Conservation (phyloP, 2,797 vertebrate genomes). For the Parambassis ranga region DNA sequence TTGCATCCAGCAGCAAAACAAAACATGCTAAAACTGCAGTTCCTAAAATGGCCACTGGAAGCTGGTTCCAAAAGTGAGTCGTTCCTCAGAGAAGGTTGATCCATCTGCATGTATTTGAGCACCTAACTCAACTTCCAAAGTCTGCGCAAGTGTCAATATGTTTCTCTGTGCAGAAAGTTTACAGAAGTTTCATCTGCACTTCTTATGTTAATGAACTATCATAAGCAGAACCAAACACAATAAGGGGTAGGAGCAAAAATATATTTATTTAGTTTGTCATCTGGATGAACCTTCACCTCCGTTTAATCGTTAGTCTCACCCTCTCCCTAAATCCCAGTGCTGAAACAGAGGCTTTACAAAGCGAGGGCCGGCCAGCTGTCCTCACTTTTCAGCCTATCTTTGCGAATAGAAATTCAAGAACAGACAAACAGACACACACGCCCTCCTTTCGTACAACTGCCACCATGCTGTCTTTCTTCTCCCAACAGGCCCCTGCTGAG, state of each 20-base stretch:
- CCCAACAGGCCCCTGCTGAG: slow-evolving; percentile 39
- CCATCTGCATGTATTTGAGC: too few species aligned
- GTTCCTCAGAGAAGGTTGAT: too few species aligned
- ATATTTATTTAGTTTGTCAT: not conserved
- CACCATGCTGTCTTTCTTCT: slow-evolving; percentile 48
- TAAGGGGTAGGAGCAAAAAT: not conserved
- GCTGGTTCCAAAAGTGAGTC: too few species aligned
- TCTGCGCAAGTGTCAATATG: too few species aligned
- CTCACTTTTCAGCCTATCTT: slow-evolving; percentile 20
- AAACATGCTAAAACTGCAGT: too few species aligned
- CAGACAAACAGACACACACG: not conserved
- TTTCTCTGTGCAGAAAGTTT: too few species aligned
- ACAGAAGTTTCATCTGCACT: not conserved
- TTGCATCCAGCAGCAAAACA: too few species aligned
- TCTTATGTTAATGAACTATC: slow-evolving; percentile 1
- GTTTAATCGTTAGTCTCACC: not conserved
- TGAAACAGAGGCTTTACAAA: slow-evolving; percentile 7
- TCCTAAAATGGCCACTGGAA: too few species aligned
- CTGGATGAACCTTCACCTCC: not conserved
- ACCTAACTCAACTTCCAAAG: too few species aligned
- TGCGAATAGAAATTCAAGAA: slow-evolving; percentile 12
- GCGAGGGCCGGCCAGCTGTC: slow-evolving; percentile 1
- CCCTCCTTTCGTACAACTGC: slow-evolving; percentile 41
- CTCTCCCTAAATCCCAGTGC: not conserved
- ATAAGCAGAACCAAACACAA: not conserved